A percentile compares a stretch with the other conserved stretches of the same genome.
Conservation (phyloP, 2,888 invertebrate genomes). For the Drosophila bunnanda region DNA sequence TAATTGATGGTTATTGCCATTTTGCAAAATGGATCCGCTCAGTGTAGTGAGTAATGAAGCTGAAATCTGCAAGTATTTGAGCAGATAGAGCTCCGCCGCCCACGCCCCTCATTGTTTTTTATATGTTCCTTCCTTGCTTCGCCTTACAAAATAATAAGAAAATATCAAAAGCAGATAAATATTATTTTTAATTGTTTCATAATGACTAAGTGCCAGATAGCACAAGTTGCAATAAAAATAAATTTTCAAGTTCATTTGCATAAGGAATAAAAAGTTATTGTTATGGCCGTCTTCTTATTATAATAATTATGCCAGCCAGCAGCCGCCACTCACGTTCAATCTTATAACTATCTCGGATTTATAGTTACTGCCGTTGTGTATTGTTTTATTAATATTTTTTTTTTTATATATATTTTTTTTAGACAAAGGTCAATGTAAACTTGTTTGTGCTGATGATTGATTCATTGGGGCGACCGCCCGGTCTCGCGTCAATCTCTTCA, state of each 20-base stretch:
- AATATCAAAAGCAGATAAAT: not conserved
- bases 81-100: conserved; percentile 26
- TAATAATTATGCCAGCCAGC: conserved; percentile 33
- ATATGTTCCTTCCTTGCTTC: conserved; percentile 1
- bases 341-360: conserved; percentile 18
- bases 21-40: conserved; percentile 35
- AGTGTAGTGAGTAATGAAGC: conserved; percentile 42
- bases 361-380: conserved; percentile 15
- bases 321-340: conserved; percentile 11
- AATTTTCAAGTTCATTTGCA: conserved; percentile 63
- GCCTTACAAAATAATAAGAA: not conserved
- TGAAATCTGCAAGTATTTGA: conserved; percentile 47
- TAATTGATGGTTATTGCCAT: conserved; percentile 65
- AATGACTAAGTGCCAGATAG: conserved; percentile 39
- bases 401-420: not conserved
- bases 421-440: conserved; percentile 38
- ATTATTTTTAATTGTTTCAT: conserved; percentile 37
- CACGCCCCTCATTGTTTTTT: conserved; percentile 13
- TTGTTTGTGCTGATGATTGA: conserved; percentile 34
- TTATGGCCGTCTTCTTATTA: conserved; percentile 39
- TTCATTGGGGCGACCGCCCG: conserved; percentile 24
- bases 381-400: conserved; percentile 2
- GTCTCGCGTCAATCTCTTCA: conserved; percentile 41
- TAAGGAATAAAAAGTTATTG: conserved; percentile 48
- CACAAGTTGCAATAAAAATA: conserved; percentile 37